Evolutionary conservation across 2,888 invertebrate species (phyloP), one percentile per base, ranked within the genome.

Genomic region (Ceratothoa steindachneri): DNA sequence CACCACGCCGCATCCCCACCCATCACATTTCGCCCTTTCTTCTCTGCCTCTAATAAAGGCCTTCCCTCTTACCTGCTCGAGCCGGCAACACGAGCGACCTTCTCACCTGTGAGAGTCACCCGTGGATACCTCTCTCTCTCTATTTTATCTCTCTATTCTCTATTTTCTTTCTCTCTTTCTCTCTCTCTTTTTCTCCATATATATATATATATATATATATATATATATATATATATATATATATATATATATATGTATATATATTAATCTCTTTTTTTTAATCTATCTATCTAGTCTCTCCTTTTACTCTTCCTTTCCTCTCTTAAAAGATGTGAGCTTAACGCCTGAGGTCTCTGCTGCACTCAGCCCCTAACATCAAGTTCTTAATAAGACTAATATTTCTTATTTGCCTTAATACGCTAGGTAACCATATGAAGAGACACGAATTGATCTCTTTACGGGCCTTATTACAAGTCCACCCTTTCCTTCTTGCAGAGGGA

Each of bases 41-140:
- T 60, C 60, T 60, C 22, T 60, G 24, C 60, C 60, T 60, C 24
- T 60, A 60, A 60, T 60, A 60, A 60, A 60, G 9, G 60, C 2
- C 24, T 24, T 60, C 24, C 60, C 60, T 60, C 19, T 60, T 60
- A 60, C 60, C 60, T 60, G 60, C 60, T 24, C 27, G 60, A 60
- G 27, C 24, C 60, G 60, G 24, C 60, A 24, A 22, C 60, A 60
- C 60, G 60, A 60, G 24, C 60, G 60, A 60, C 60, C 60, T 60
- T 60, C 60, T 60, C 60, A 60, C 60, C 60, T 60, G 60, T 60
- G 60, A 24, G 60, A 60, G 60, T 60, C 60, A 22, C 60, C 24
- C 5, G 41, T 15, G 41, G 15, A 41, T 15, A 5, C 15, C 41
- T 41, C 41, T 41, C 41, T 41, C 41, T 41, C 41, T 41, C 41